These are phyloP conservation scores for Ceratotherium simum DNA, from an alignment of 2,113 vertebrate species.

Conservation along the genomic window DNA sequence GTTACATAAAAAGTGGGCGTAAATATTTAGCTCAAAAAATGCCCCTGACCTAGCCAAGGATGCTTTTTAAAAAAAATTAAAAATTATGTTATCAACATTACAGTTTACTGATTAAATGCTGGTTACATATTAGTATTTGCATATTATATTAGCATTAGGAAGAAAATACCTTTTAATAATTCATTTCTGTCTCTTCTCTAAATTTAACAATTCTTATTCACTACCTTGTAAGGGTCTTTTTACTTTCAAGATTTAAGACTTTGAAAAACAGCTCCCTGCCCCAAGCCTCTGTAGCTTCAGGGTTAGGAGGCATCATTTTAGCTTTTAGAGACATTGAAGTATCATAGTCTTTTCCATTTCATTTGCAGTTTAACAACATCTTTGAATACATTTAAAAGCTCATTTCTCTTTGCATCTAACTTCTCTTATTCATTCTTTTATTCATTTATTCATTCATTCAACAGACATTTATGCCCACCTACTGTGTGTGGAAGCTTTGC, in stretches of 20 bases:
- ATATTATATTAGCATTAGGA: not conserved
- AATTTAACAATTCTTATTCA: not conserved
- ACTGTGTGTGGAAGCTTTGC: not conserved
- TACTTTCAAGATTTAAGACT: constrained; percentile 8
- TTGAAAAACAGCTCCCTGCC: not conserved
- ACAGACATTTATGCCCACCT: not conserved
- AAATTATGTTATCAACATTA: not conserved
- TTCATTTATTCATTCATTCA: not conserved
- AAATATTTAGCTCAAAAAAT: constrained; percentile 27
- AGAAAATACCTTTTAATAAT: constrained; percentile 33
- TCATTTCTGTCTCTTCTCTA: not conserved
- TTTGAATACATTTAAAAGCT: not conserved
- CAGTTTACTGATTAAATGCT: not conserved
- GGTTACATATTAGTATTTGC: not conserved
- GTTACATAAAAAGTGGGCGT: not conserved
- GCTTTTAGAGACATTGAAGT: not conserved
- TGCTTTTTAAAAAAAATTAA: not conserved
- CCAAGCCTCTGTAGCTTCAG: not conserved
- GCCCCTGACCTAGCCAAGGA: not conserved
- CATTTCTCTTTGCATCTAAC: not conserved
- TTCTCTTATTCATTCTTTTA: not conserved
- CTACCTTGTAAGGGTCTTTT: not conserved
- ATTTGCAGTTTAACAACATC: not conserved
- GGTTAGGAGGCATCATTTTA: not conserved
- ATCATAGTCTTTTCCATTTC: not conserved